Evolutionary conservation across 1,140 invertebrate genomes (phyloP).

Genomic region (Streblospio benedicti): DNA sequence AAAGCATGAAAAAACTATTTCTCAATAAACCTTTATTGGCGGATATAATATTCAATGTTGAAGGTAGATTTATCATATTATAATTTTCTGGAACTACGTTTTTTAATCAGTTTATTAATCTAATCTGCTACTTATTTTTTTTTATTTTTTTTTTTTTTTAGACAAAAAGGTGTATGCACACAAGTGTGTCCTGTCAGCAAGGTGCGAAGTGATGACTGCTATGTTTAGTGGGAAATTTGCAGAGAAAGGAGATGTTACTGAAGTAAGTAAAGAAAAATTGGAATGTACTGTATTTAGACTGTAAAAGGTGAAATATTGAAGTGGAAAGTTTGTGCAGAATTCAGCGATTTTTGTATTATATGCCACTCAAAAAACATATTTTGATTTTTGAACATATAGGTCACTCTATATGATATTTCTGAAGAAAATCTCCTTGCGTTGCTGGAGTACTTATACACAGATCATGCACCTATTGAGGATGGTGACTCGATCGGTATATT

Average conservation of each 20-base stretch:
- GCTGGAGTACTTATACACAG: slow-evolving; percentile 39
- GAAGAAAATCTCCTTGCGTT: slow-evolving; percentile 33
- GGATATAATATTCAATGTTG: slow-evolving; percentile 34
- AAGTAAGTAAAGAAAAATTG: too few relatives aligned
- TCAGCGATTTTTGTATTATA: slow-evolving; percentile 7
- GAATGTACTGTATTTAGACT: too few relatives aligned
- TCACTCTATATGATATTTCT: slow-evolving; percentile 24
- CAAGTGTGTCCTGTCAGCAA: slow-evolving; percentile 25
- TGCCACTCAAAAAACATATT: neutral
- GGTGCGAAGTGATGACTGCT: slow-evolving; percentile 36
- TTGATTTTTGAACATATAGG: slow-evolving; percentile 20
- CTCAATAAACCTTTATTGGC: slow-evolving; percentile 29
- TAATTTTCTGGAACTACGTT: neutral
- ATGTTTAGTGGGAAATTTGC: slow-evolving; percentile 39
- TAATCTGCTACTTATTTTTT: too few relatives aligned
- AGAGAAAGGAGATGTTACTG: too few relatives aligned
- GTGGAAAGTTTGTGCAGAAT: slow-evolving; percentile 18
- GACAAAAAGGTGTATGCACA: slow-evolving; percentile 31
- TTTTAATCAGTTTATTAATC: too few relatives aligned
- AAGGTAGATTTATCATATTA: slow-evolving; percentile 24
- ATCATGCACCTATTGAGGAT: slow-evolving; percentile 37
- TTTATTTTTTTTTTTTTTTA: slow-evolving; percentile 18
- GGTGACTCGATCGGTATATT: slow-evolving; percentile 32
- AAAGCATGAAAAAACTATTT: slow-evolving; percentile 34
- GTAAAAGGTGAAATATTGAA: too few relatives aligned